These are phyloP conservation scores for Sitodiplosis mosellana DNA, from an alignment of 1,140 invertebrate genomes.

Conservation along the genomic window DNA sequence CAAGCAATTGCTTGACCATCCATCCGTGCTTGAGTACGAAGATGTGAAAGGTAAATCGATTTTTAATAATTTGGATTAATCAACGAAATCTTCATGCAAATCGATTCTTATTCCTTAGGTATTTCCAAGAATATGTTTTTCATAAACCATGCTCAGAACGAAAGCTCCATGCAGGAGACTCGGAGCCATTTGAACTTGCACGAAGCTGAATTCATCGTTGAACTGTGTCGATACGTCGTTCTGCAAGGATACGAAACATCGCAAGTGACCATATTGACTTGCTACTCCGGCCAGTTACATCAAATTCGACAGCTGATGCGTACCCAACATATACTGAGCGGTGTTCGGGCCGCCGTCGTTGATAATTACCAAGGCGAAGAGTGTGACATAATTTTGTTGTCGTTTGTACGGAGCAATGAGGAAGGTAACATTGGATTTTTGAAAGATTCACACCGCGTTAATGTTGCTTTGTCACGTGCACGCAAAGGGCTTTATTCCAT, in stretches of 20 bases:
- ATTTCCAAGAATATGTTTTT: constrained; percentile 2
- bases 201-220: constrained; percentile 36
- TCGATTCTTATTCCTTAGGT: background rate
- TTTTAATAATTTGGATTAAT: constrained; percentile 18
- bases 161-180: constrained; percentile 27
- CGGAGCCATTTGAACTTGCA: constrained; percentile 26
- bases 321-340: constrained; percentile 25
- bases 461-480: constrained; percentile 60
- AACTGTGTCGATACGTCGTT: constrained; percentile 37
- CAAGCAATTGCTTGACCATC: constrained; percentile 32
- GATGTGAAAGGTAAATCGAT: constrained; percentile 41
- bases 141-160: constrained; percentile 10
- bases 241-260: constrained; percentile 34
- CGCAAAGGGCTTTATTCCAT: constrained; percentile 38
- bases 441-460: constrained; percentile 48
- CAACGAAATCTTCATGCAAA: constrained; percentile 25
- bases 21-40: constrained; percentile 29
- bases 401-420: constrained; percentile 54
- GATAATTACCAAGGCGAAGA: constrained; percentile 81
- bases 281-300: constrained; percentile 39
- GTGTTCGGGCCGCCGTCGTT: constrained; percentile 39
- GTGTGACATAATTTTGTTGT: constrained; percentile 64
- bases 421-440: constrained; percentile 55
- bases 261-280: constrained; percentile 45
- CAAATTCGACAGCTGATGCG: constrained; percentile 23